phyloP scores from a whole-genome alignment of 2,797 vertebrate species.

The Syndactyla subalaris region DNA sequence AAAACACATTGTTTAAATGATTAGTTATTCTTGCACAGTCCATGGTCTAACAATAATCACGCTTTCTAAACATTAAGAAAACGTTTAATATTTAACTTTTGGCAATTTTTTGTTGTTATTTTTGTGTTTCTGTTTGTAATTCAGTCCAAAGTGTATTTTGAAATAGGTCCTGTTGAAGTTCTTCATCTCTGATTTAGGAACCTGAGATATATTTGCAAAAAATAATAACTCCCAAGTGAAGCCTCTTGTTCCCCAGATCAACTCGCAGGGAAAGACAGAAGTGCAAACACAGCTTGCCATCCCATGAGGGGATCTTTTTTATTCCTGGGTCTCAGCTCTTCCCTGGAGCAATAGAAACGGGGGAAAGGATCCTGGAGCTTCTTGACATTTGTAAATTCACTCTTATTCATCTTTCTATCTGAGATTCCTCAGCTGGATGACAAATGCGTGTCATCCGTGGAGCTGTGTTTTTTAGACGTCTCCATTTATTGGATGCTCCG shows the following conservation, averaged over 20 bases:
- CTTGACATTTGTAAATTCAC: constrained; percentile 52
- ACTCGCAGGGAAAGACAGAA: not conserved
- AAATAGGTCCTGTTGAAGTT: not conserved
- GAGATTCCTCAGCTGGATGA: constrained; percentile 64
- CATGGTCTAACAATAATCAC: not conserved
- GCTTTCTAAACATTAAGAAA: not conserved
- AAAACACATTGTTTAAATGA: not conserved
- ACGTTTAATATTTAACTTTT: not conserved
- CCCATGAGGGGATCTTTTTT: not conserved
- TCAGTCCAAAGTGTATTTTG: not conserved
- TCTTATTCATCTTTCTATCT: constrained; percentile 40
- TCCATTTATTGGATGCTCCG: constrained; percentile 65
- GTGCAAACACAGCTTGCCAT: constrained; percentile 17
- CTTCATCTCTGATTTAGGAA: not conserved
- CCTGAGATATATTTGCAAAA: constrained; percentile 1
- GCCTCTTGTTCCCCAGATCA: not conserved
- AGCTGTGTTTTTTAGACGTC: constrained; percentile 54
- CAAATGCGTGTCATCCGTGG: constrained; percentile 46
- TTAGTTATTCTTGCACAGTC: not conserved
- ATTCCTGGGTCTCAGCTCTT: constrained; percentile 20
- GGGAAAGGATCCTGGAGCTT: constrained; percentile 29
- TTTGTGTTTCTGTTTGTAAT: not conserved
- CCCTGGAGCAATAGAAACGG: constrained; percentile 36
- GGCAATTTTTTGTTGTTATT: not conserved
- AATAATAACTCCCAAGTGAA: not conserved